These are phyloP conservation scores for Liodrosophila aerea DNA, from an alignment of 2,888 invertebrate species.

Conservation along the genomic window DNA sequence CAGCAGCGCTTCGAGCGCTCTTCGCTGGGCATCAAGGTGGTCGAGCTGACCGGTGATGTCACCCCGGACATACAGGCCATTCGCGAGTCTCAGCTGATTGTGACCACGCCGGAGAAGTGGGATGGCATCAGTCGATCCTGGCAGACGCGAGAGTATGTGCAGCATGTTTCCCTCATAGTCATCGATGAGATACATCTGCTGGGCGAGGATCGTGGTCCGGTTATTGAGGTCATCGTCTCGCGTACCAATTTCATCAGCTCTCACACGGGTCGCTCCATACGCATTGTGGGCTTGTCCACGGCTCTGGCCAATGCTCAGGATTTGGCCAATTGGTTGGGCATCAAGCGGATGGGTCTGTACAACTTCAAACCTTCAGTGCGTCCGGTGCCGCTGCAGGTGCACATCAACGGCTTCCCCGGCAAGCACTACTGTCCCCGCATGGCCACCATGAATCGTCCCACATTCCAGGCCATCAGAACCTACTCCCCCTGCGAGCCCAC, in stretches of 20 bases:
- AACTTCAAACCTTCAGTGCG: conserved; percentile 99
- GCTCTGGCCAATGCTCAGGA: conserved; percentile 99
- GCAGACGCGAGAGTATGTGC: conserved; percentile 98
- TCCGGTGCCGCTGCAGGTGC: conserved; percentile 95
- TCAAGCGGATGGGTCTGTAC: conserved; percentile 93
- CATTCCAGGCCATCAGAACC: conserved; percentile 96
- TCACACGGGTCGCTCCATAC: conserved; percentile 90
- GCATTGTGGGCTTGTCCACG: conserved; percentile 97
- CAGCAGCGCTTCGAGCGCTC: conserved; percentile 88
- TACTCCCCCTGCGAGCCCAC: conserved; percentile 96
- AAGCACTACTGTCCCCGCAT: conserved; percentile 99
- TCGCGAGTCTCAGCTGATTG: conserved; percentile 93
- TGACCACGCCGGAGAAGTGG: conserved; percentile 99
- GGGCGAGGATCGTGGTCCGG: conserved; percentile 94
- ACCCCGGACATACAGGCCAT: conserved; percentile 93
- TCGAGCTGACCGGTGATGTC: conserved; percentile 97
- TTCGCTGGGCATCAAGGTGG: conserved; percentile 89
- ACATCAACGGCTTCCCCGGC: conserved; percentile 97
- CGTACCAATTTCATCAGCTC: conserved; percentile 97
- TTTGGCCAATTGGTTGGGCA: conserved; percentile 97
- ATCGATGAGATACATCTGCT: conserved; percentile 99
- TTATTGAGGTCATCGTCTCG: conserved; percentile 98
- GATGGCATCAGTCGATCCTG: conserved; percentile 99
- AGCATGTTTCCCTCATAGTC: conserved; percentile 93
- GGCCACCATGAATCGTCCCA: conserved; percentile 99